Percentiles rank a stretch among this genome's conserved stretches.
Evolutionary conservation across 2,797 vertebrate genomes (phyloP).

Genomic region (Pipistrellus pipistrellus): DNA sequence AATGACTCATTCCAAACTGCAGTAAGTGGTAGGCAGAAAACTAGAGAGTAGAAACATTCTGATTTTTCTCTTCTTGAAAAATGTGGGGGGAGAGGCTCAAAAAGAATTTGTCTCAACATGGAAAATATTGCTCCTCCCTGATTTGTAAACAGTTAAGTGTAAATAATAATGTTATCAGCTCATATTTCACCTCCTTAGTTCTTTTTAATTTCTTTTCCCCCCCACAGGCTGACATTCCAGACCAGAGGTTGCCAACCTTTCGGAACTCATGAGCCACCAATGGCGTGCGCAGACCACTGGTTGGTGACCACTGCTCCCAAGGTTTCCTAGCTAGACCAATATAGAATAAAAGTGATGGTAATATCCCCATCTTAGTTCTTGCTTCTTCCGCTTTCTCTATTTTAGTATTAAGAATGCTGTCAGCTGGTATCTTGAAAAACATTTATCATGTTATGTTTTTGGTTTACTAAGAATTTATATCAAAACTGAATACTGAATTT

Average conservation of each 20-base stretch:
- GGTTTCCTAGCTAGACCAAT: not conserved
- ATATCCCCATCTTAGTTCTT: not conserved
- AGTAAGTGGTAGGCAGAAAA: not conserved
- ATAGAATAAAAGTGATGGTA: not conserved
- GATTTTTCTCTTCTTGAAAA: slow-evolving; percentile 49
- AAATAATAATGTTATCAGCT: slow-evolving; percentile 37
- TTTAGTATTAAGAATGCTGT: slow-evolving; percentile 41
- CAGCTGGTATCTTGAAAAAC: not conserved
- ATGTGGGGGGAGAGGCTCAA: not conserved
- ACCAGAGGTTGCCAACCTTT: not conserved
- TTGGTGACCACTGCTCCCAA: no score
- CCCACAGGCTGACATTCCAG: not conserved
- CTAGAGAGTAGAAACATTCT: not conserved
- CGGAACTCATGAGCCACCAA: no score
- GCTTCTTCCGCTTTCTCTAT: not conserved
- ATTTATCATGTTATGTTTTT: slow-evolving; percentile 7
- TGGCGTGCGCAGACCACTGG: accelerated
- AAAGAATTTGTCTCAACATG: slow-evolving; percentile 39
- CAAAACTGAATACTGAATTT: not conserved
- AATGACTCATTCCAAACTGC: slow-evolving; percentile 19
- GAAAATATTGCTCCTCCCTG: not conserved
- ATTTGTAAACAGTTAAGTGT: not conserved
- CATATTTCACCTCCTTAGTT: slow-evolving; percentile 1
- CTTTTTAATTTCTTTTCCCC: not conserved
- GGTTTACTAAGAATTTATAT: not conserved